These are phyloP conservation scores for Syngnathoides biaculeatus DNA, from an alignment of 2,113 vertebrate genomes.

Conservation along the genomic window DNA sequence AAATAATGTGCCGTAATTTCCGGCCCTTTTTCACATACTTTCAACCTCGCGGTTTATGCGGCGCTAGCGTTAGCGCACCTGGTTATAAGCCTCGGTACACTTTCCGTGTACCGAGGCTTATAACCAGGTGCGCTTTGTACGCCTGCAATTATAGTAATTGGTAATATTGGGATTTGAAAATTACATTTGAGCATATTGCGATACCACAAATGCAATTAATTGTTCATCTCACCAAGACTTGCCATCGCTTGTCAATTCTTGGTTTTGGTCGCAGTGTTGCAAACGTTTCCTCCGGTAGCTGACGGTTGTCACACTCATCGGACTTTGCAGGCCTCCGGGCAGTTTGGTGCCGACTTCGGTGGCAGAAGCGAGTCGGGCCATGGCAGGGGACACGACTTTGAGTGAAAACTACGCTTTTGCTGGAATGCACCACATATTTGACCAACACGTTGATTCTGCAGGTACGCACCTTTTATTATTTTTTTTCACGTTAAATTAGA, in stretches of 20 bases:
- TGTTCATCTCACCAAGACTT: not conserved
- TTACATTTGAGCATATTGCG: not conserved
- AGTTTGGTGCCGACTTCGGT: conserved; percentile 87
- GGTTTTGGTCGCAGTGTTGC: not conserved
- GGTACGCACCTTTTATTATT: conserved; percentile 65
- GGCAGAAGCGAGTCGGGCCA: conserved; percentile 90
- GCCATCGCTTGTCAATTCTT: not conserved
- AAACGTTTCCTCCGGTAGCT: not conserved
- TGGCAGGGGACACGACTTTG: conserved; percentile 90
- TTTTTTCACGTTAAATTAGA: not conserved
- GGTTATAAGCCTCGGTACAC: too few relatives aligned
- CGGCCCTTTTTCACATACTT: too few relatives aligned
- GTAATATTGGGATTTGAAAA: not conserved
- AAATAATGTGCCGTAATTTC: too few relatives aligned
- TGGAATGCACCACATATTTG: conserved; percentile 93
- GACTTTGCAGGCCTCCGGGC: conserved; percentile 78
- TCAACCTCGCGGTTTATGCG: too few relatives aligned
- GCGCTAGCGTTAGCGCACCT: too few relatives aligned
- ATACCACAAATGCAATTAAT: not conserved
- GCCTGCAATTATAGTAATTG: too few relatives aligned
- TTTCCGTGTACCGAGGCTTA: too few relatives aligned
- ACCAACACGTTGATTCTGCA: conserved; percentile 89
- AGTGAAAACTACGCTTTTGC: conserved; percentile 96
- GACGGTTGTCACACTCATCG: conserved; percentile 1
- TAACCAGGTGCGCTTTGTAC: too few relatives aligned